Conservation (phyloP, 2,113 vertebrate genomes). For the Tragelaphus buxtoni region DNA sequence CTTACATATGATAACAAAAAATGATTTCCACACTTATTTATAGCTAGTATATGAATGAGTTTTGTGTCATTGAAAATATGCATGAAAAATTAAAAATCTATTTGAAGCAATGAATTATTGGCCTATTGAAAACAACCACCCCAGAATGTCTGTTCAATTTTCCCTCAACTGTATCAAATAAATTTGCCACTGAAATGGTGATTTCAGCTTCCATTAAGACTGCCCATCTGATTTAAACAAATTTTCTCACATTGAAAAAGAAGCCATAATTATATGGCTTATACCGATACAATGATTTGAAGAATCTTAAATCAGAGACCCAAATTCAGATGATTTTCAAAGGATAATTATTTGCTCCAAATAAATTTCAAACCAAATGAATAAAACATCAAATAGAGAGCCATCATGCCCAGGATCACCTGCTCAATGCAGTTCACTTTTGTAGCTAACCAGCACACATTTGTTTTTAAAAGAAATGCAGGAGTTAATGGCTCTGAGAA, state of each 20-base stretch:
- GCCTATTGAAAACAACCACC: background rate
- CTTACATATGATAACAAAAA: background rate
- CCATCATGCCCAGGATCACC: background rate
- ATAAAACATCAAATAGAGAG: background rate
- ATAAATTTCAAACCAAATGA: slow-evolving; percentile 17
- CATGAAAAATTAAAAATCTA: background rate
- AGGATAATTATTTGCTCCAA: background rate
- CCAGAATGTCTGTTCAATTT: background rate
- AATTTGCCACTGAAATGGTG: slow-evolving; percentile 3
- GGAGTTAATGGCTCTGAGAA: slow-evolving; percentile 33
- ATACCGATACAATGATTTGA: background rate
- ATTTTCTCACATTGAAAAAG: background rate
- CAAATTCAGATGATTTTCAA: slow-evolving; percentile 10
- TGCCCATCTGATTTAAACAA: background rate
- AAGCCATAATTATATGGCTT: background rate
- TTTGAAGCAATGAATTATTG: background rate
- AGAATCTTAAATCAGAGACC: background rate
- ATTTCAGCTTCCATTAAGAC: slow-evolving; percentile 8
- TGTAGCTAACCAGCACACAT: background rate
- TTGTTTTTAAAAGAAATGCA: background rate
- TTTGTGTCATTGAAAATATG: background rate
- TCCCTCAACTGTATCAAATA: background rate
- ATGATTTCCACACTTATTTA: background rate
- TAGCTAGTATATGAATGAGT: background rate
- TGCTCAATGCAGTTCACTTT: background rate